Base-by-base conservation (phyloP, 2,797 vertebrate species). In the Cryptoblepharus egeriae region DNA sequence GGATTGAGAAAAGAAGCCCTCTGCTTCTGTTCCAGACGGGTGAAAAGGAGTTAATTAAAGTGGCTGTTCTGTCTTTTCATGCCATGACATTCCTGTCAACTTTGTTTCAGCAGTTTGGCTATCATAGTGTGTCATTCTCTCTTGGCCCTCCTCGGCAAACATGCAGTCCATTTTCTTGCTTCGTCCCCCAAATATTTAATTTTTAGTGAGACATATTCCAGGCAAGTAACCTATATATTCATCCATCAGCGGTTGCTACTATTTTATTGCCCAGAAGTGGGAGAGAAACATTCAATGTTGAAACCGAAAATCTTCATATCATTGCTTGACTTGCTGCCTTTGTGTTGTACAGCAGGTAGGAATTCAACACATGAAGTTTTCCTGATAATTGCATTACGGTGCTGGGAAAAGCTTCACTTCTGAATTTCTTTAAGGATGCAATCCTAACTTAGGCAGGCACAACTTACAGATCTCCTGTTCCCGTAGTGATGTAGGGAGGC, bases 151-250 rank as follows among this genome's bases (percentile, higher is more conserved):
- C 89, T 63, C 64, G 73, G 45, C 64, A 85, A 92, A 68, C 0
- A 0, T 39, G 0, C 20, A 15, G 10, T 71, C 57, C 42, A 26
- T 82, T 32, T 87, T 61, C 49, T 86, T 75, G 64, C 1, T 0
- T 61, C 39, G 32, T 52, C 69, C 58, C 55, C 77, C 79, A 74
- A 69, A 13, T 37, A 72, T 84, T 90, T 89, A 84, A 82, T 89
- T 90, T 88, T 87, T 92, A 86, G 88, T 85, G 81, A 90, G 85
- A 78, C 3, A 61, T 79, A 71, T 71, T 32, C 79, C 72, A 64
- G 22, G 2, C 60, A 81, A 60, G 32, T 60, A 39, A 32, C 0
- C 35, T 92, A 67, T 79, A 77, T 77, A 77, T 64, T 64, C 81
- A 85, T 82, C 55, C 72, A 2, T 75, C 42, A 77, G 60, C 77